A percentile compares a stretch with the other conserved stretches of the same genome.
phyloP scores from a whole-genome alignment of 1,140 invertebrate genomes.

The Lepidurus arcticus region DNA sequence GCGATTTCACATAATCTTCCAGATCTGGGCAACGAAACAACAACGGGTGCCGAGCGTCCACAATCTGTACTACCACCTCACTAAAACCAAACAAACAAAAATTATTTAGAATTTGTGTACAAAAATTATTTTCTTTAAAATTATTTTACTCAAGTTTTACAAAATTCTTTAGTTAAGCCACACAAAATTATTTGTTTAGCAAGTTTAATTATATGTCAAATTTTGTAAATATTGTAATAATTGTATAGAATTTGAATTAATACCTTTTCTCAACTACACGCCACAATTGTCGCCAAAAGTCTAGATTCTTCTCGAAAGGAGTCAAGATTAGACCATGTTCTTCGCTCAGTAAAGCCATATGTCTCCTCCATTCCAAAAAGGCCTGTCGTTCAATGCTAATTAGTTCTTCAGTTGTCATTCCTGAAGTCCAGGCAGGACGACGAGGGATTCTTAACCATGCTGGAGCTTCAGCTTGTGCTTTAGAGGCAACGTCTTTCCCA shows the following conservation, averaged over 20 bases:
- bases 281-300: slow-evolving; percentile 98
- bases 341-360: slow-evolving; percentile 72
- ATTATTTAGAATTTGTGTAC: background rate
- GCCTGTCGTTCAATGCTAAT: slow-evolving; percentile 65
- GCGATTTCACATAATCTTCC: slow-evolving; percentile 86
- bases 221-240: background rate
- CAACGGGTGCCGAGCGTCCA: slow-evolving; percentile 94
- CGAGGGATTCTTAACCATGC: slow-evolving; percentile 69
- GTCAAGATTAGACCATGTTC: slow-evolving; percentile 75
- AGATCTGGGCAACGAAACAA: slow-evolving; percentile 90
- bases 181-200: too few species aligned
- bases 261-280: slow-evolving; percentile 84
- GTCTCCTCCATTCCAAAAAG: slow-evolving; percentile 83
- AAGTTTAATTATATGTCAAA: background rate
- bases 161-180: background rate
- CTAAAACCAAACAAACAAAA: slow-evolving; percentile 49
- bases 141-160: background rate
- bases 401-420: slow-evolving; percentile 70
- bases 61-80: slow-evolving; percentile 90
- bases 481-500: slow-evolving; percentile 54
- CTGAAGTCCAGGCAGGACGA: slow-evolving; percentile 72
- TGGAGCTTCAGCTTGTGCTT: slow-evolving; percentile 60
- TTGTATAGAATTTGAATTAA: slow-evolving; percentile 23
- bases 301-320: slow-evolving; percentile 96
- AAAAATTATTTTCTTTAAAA: background rate